These are phyloP conservation scores for Clarias macrocephalus DNA, from an alignment of 2,113 vertebrate genomes.

Conservation along the genomic window DNA sequence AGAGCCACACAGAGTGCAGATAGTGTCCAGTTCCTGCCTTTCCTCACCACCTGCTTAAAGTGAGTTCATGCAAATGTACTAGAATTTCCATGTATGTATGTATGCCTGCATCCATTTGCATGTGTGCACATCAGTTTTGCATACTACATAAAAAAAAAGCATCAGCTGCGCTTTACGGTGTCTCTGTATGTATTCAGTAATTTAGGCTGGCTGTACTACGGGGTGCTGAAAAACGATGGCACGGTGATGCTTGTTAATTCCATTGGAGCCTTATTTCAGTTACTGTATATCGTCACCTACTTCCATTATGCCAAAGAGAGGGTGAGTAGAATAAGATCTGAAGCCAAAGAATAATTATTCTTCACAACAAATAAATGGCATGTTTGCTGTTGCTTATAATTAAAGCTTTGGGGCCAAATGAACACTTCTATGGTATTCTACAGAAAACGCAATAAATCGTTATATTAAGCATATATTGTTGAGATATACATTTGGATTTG, in stretches of 20 bases:
- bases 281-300: slow-evolving; percentile 81
- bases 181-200: slow-evolving; percentile 73
- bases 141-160: background rate
- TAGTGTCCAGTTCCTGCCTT: slow-evolving; percentile 90
- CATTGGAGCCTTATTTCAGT: slow-evolving; percentile 82
- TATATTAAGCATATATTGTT: background rate
- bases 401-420: background rate
- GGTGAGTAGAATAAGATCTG: slow-evolving; percentile 64
- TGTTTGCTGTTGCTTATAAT: background rate
- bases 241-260: slow-evolving; percentile 81
- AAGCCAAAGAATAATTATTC: background rate
- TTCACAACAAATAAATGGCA: background rate
- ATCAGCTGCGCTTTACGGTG: background rate
- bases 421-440: background rate
- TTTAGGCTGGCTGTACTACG: slow-evolving; percentile 90
- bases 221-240: slow-evolving; percentile 79
- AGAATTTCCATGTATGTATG: background rate
- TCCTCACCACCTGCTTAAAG: slow-evolving; percentile 89
- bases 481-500: background rate
- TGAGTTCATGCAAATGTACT: slow-evolving; percentile 61
- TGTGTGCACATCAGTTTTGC: background rate
- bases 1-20: slow-evolving; percentile 77
- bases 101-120: rapidly evolving
- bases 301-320: slow-evolving; percentile 79
- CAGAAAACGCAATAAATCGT: background rate